A percentile compares a stretch with the other conserved stretches of the same genome.
Conservation (phyloP, 2,888 invertebrate species). For the Apodemia duryi region DNA sequence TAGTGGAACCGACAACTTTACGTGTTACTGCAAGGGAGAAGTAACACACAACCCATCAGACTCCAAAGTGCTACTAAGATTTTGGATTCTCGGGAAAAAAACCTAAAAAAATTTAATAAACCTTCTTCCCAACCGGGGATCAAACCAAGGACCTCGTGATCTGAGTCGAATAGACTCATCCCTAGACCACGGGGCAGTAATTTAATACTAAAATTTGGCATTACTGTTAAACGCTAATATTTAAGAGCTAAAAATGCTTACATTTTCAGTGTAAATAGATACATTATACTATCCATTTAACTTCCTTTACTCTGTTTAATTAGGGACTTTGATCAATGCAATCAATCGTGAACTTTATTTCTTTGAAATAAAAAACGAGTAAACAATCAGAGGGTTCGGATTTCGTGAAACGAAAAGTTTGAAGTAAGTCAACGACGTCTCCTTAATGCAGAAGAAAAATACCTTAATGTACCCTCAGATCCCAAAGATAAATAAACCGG, state of each 20-base stretch:
- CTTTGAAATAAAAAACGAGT: slow-evolving; percentile 69
- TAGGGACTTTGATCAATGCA: slow-evolving; percentile 62
- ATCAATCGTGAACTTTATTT: slow-evolving; percentile 77
- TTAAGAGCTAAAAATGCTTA: background rate
- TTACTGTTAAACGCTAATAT: background rate
- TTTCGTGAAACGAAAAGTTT: slow-evolving; percentile 66
- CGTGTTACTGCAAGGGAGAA: too few species aligned
- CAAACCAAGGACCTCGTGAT: too few species aligned
- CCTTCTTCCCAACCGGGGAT: too few species aligned
- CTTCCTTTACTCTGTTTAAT: slow-evolving; percentile 44
- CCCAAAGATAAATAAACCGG: slow-evolving; percentile 75
- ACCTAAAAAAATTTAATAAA: too few species aligned
- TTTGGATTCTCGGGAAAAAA: too few species aligned
- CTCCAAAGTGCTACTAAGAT: too few species aligned
- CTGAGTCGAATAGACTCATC: too few species aligned
- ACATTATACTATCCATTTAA: slow-evolving; percentile 24
- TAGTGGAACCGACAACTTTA: too few species aligned
- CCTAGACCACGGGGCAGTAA: too few species aligned
- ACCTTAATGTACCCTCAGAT: slow-evolving; percentile 78
- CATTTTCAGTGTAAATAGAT: background rate
- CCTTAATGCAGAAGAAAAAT: slow-evolving; percentile 79
- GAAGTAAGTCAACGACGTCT: slow-evolving; percentile 70
- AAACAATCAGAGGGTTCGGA: slow-evolving; percentile 58
- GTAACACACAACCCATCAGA: too few species aligned
- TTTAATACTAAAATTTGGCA: too few species aligned